Base-by-base conservation (phyloP, 2,113 vertebrate genomes). In the Nesogale talazaci region DNA sequence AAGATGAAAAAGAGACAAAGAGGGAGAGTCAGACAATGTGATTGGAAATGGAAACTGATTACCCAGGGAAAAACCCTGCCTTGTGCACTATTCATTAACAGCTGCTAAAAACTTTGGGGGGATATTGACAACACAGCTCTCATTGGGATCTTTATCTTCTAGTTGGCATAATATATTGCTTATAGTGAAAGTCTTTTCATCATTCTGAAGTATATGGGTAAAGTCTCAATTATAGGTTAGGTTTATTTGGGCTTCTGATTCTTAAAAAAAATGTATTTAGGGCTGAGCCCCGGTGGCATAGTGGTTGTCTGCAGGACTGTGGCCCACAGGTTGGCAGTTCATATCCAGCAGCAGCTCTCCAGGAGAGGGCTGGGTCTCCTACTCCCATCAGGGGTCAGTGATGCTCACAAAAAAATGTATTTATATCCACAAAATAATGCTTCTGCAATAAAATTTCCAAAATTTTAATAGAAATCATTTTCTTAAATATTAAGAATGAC, bases 11-110 rank as follows among this genome's bases (percentile, higher is more conserved):
- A 36, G 42, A 83, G 52, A 65, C 29, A 0, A 6, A 85, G 20
- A 25, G 46, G 46, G 46, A 52, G 14, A 52, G 25, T 19, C 69
- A n/a, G 27, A 9, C 3, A 20, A 23, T 23, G 40, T 17, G 20
- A 42, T 0, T n/a, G 76, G 63, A 75, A 67, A 87, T 0, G 36
- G 82, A 89, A 76, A 69, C 20, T 0, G 1, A n/a, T 16, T 46
- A 10, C 25, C 29, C 46, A 19, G 42, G 31, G 20, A 12, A 11
- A 40, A 46, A 3, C 1, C 2, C 20, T 0, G 1, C 1, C 4
- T 1, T 31, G 1, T 22, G 40, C 11, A 8, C 25, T 38, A 1
- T 2, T 65, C 31, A 1, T 0, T 3, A 40, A 27, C 0, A 27
- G 34, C 17, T 0, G 15, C 4, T 6, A 11, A 1, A 59, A 23